Evolutionary conservation across 2,888 invertebrate species (phyloP), one percentile per base, ranked within the genome.

Genomic region (Luffia ferchaultella): DNA sequence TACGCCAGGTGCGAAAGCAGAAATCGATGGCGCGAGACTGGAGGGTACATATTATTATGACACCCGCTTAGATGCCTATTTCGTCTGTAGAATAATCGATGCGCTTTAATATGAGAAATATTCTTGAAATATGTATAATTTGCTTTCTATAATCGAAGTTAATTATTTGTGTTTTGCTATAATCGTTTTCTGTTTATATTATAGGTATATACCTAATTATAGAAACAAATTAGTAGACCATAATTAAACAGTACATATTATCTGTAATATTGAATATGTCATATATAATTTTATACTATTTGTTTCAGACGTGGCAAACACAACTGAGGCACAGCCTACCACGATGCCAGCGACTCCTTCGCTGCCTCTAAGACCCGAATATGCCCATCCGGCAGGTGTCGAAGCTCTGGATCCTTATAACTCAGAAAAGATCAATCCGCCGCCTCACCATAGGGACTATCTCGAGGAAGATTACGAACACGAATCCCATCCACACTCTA

Each of bases 381-480:
- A 83, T 51, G 79, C 83, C 2, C 83, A 82, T 46, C 83, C 83
- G 46, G 83, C 78, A 1, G 83, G 83, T 1, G 83, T 74, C 0
- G 83, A 83, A 63, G 79, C 74, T 2, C 53, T 83, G 59, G 83
- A 83, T 43, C 83, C 83, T n/a, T 83, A 83, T 54, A 80, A 80
- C 54, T 79, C 80, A 2, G 83, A 83, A 53, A 80, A 79, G 50
- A 76, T 66, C 48, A 64, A 78, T 56, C 73, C 67, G 55, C 73
- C 68, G 18, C 65, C 68, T 15, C 71, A 73, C 49, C 78, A 82
- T 46, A 68, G 67, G 65, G 80, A 80, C 53, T 82, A 83, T 56
- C 62, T 79, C 57, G 84, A 82, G 65, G 84, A 84, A 68, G 83
- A 84, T 57, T 83, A 84, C 54, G 83, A 84, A 50, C 73, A 75